A percentile compares a stretch with the other conserved stretches of the same genome.
Evolutionary conservation across 2,888 invertebrate genomes (phyloP).

Genomic region (Sminthurides aquaticus): DNA sequence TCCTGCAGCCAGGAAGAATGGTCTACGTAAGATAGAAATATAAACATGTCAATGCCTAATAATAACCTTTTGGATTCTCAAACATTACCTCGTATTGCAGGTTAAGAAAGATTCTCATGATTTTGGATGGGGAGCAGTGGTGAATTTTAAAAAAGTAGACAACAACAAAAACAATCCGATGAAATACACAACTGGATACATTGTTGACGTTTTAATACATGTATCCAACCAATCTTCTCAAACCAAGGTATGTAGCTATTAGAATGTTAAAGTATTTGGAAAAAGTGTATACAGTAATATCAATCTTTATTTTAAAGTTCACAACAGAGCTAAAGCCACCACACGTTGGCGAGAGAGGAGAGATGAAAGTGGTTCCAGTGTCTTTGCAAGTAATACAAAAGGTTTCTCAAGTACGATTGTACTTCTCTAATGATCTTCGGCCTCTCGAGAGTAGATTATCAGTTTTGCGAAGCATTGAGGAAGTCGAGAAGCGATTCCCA

Average conservation of each 20-base stretch:
- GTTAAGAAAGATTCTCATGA: slow-evolving; percentile 73
- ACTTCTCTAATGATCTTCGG: slow-evolving; percentile 82
- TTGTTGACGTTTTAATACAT: slow-evolving; percentile 76
- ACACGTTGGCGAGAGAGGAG: slow-evolving; percentile 60
- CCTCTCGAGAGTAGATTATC: slow-evolving; percentile 75
- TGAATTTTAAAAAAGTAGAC: slow-evolving; percentile 75
- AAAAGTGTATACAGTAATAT: slow-evolving; percentile 4
- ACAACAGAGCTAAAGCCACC: slow-evolving; percentile 47
- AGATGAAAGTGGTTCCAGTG: slow-evolving; percentile 84
- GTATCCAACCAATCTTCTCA: slow-evolving; percentile 53
- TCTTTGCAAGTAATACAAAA: slow-evolving; percentile 71
- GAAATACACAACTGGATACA: slow-evolving; percentile 51
- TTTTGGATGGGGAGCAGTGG: slow-evolving; percentile 94
- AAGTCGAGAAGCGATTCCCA: slow-evolving; percentile 83
- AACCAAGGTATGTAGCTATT: slow-evolving; percentile 46
- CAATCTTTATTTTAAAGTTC: slow-evolving; percentile 25
- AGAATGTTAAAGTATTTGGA: slow-evolving; percentile 44
- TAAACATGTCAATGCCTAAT: too few species aligned
- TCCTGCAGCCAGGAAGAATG: slow-evolving; percentile 87
- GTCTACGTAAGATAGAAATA: slow-evolving; percentile 66
- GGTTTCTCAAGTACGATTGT: slow-evolving; percentile 81
- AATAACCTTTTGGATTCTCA: not conserved
- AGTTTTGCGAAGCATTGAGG: slow-evolving; percentile 71
- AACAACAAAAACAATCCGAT: slow-evolving; percentile 45
- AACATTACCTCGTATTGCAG: slow-evolving; percentile 48